These are phyloP conservation scores for Trissonchulus latispiculum DNA, from an alignment of 2,888 invertebrate genomes.

Conservation along the genomic window DNA sequence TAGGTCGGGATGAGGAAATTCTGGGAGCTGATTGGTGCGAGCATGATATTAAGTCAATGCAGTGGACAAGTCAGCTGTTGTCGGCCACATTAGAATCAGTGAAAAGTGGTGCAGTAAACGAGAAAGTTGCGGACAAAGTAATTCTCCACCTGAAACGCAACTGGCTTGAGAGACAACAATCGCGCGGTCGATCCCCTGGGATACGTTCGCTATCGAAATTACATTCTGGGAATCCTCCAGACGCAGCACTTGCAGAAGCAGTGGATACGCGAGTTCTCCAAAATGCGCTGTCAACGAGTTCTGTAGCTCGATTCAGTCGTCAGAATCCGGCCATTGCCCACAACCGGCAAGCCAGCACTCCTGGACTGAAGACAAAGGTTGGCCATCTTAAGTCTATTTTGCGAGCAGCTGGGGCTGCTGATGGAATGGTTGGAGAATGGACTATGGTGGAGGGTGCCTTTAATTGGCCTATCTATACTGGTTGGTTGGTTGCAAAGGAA, in stretches of 20 bases:
- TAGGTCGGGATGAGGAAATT: neutral
- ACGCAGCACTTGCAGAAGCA: neutral
- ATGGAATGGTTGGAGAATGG: neutral
- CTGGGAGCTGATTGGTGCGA: conserved; percentile 11
- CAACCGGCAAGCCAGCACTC: neutral
- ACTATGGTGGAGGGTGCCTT: neutral
- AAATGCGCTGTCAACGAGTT: neutral
- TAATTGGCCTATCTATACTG: neutral
- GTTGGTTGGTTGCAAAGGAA: no score
- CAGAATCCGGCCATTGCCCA: neutral
- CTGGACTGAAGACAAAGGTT: neutral
- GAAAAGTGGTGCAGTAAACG: neutral
- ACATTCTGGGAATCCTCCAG: neutral
- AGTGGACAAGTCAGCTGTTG: neutral
- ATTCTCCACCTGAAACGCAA: neutral
- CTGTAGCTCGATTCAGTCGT: neutral
- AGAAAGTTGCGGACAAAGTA: neutral
- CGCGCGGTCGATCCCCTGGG: no score
- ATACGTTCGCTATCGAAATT: neutral
- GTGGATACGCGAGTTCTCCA: neutral
- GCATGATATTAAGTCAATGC: neutral
- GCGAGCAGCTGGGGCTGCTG: neutral
- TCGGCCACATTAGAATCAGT: neutral
- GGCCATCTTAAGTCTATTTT: neutral
- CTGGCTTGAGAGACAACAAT: neutral